Evolutionary conservation across 2,797 vertebrate species (phyloP).

Genomic region (Emydoidea blandingii): DNA sequence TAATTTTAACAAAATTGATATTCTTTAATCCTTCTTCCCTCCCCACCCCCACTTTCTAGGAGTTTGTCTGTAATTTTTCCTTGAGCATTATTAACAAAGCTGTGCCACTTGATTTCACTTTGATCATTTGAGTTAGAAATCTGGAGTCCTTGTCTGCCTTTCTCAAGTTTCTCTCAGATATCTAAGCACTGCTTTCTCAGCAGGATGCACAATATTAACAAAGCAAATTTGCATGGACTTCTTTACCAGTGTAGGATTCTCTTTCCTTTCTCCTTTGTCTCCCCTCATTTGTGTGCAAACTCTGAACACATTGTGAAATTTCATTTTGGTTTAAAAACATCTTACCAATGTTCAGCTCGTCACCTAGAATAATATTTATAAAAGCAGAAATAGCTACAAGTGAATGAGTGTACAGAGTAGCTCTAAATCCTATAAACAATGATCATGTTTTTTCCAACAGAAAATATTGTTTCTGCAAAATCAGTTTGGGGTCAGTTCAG

Average conservation of each 20-base stretch:
- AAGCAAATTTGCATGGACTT: constrained; percentile 68
- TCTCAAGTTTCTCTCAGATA: neutral
- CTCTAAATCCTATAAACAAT: neutral
- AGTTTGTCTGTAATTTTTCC: neutral
- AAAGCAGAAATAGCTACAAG: neutral
- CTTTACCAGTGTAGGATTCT: constrained; percentile 39
- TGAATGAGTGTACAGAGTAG: neutral
- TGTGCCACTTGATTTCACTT: neutral
- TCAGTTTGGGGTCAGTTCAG: neutral
- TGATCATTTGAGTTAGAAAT: constrained; percentile 1
- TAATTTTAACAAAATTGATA: neutral
- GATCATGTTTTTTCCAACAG: neutral
- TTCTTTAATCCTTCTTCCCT: neutral
- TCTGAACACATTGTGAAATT: neutral
- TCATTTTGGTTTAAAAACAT: neutral
- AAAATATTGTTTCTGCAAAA: neutral
- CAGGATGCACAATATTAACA: constrained; percentile 32
- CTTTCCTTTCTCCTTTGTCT: constrained; percentile 14
- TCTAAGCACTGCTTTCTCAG: constrained; percentile 27
- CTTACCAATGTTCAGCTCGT: neutral
- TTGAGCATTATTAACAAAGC: neutral
- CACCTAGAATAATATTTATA: neutral
- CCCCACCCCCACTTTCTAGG: neutral
- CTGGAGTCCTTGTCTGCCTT: neutral
- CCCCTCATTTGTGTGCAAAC: neutral